Evolutionary conservation across 2,888 invertebrate genomes (phyloP).

Genomic region (Folsomia manolachei): DNA sequence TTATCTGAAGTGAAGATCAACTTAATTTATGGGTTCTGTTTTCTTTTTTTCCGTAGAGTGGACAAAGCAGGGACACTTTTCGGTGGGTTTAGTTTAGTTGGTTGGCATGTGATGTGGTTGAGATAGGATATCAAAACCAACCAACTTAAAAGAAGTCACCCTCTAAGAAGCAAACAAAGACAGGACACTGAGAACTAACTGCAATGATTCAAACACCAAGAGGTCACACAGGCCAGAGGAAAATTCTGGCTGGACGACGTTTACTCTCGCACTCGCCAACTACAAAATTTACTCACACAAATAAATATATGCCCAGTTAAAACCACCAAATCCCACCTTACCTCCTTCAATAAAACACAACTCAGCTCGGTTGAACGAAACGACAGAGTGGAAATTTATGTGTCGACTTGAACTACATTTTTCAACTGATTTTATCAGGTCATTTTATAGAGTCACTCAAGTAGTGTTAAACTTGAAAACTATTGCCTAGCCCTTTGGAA

Average conservation of each 20-base stretch:
- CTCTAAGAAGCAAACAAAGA: background rate
- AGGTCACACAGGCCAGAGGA: background rate
- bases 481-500: background rate
- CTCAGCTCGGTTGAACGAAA: conserved; percentile 2
- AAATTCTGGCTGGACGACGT: background rate
- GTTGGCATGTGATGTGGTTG: background rate
- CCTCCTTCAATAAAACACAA: conserved; percentile 12
- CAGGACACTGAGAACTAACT: background rate
- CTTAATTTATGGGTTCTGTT: conserved; percentile 42
- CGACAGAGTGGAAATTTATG: conserved; percentile 34
- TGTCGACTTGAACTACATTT: conserved; percentile 42
- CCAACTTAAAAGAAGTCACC: background rate
- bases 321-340: background rate
- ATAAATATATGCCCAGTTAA: background rate
- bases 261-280: background rate
- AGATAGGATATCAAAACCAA: background rate
- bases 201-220: background rate
- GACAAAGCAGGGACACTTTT: conserved; percentile 15
- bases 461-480: background rate
- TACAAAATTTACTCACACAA: no score
- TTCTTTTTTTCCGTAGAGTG: conserved; percentile 14
- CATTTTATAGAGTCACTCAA: conserved; percentile 38
- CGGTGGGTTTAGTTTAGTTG: no score
- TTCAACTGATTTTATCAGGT: conserved; percentile 41
- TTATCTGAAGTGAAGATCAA: conserved; percentile 42